phyloP scores from a whole-genome alignment of 2,888 invertebrate species.

The Apeira syringaria region DNA sequence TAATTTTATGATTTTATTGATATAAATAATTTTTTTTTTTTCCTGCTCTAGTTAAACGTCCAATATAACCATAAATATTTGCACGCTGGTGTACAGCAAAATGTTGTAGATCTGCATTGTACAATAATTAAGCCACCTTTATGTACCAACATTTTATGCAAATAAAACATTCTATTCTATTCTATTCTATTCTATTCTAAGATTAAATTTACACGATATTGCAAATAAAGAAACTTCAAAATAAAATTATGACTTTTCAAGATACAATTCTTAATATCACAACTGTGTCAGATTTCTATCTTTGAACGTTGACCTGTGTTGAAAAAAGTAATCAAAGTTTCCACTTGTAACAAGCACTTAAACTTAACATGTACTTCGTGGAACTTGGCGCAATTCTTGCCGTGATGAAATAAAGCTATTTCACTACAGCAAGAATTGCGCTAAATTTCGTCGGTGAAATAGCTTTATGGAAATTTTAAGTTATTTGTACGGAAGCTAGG shows the following conservation, averaged over 20 bases:
- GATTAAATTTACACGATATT: slow-evolving; percentile 6
- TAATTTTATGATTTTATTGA: no score
- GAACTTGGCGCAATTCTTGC: slow-evolving; percentile 26
- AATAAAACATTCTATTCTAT: no score
- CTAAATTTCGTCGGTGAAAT: no score
- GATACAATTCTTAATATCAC: slow-evolving; percentile 15
- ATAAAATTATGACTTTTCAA: slow-evolving; percentile 4
- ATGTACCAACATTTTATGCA: no score
- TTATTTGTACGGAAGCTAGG: slow-evolving; percentile 6
- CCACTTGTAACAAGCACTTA: slow-evolving; percentile 13
- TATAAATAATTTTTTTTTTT: no score
- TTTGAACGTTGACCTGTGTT: slow-evolving; percentile 14
- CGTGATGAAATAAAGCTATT: slow-evolving; percentile 21
- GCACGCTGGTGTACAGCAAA: no score
- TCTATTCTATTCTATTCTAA: no score
- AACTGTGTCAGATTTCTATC: slow-evolving; percentile 18
- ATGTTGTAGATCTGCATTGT: no score
- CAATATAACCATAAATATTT: no score
- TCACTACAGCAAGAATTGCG: no score
- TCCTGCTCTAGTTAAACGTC: no score
- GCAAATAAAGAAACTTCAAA: slow-evolving; percentile 8
- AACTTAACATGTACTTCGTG: slow-evolving; percentile 16
- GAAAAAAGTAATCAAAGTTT: slow-evolving; percentile 22
- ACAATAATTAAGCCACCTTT: no score
- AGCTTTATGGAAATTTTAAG: slow-evolving; percentile 2